Evolutionary conservation across 1,140 invertebrate species (phyloP), one percentile per base, ranked within the genome.

Genomic region (Zeugodacus cucurbitae): DNA sequence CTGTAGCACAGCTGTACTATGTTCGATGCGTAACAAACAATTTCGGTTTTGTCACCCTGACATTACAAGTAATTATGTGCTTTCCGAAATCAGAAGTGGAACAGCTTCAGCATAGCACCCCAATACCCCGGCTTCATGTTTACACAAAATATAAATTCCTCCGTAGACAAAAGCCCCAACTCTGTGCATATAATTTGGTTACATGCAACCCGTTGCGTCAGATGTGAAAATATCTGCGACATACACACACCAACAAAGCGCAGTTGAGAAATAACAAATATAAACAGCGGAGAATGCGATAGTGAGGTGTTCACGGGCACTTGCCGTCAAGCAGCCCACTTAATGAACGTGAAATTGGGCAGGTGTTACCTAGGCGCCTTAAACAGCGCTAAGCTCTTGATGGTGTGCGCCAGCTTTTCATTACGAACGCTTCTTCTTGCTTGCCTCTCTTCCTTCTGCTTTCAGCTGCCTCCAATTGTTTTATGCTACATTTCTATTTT

Each of bases 341-440:
- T 88, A 90, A 91, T 90, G 89, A 90, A 91, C 89, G 91, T 92
- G 74, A 92, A 92, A 92, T 92, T 92, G 92, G 91, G 90, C 91
- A 92, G 91, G 91, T 88, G 91, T 91, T 87, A 57, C 57, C 86
- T 6, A 37, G 54, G 86, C 34, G 54, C 26, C 44, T 34, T n/a
- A 82, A 82, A 44, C 34, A 41, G 74, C 41, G 26, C 22, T 82
- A 82, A 44, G 11, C 74, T 82, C 10, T 82, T 34, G 41, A 17
- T 70, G 58, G 74, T 82, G 8, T 82, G 41, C n/a, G 20, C 74
- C 17, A 44, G 74, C 41, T 48, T 41, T 82, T 44, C 74, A 74
- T 74, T 74, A 48, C 85, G 11, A 34, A 29, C 44, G 37, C 85
- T 44, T n/a, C 85, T 34, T 5, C 3, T 34, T 20, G 26, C 20